Percentiles rank a stretch among this genome's conserved stretches.
phyloP scores from a whole-genome alignment of 2,797 vertebrate genomes.

The Periophthalmus magnuspinnatus region DNA sequence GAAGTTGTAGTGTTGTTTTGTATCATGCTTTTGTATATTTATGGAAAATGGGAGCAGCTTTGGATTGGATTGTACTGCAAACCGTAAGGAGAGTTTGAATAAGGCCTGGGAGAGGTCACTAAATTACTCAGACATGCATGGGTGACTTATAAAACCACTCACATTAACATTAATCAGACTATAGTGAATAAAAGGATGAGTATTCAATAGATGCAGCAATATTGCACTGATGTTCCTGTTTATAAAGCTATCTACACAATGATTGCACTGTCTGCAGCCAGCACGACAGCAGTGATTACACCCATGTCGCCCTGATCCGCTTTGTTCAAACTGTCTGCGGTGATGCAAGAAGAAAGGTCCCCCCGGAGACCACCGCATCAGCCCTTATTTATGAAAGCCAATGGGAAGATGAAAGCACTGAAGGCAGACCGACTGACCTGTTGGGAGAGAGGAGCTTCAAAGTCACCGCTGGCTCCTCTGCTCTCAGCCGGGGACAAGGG shows the following conservation, averaged over 20 bases:
- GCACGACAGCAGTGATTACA: slow-evolving; percentile 54
- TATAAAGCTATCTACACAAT: slow-evolving; percentile 2
- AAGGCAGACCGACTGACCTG: slow-evolving; percentile 59
- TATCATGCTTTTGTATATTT: too few relatives aligned
- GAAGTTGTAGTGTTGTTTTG: too few relatives aligned
- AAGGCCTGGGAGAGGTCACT: too few relatives aligned
- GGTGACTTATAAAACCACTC: too few relatives aligned
- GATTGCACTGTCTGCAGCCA: slow-evolving; percentile 26
- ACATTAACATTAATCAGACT: too few relatives aligned
- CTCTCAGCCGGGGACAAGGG: slow-evolving; percentile 66
- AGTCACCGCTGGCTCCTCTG: slow-evolving; percentile 66
- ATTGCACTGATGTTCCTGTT: slow-evolving; percentile 8
- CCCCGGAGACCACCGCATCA: slow-evolving; percentile 49
- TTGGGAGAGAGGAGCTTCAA: slow-evolving; percentile 66
- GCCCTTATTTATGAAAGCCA: slow-evolving; percentile 63
- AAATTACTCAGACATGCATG: too few relatives aligned
- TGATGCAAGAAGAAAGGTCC: slow-evolving; percentile 56
- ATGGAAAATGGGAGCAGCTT: too few relatives aligned
- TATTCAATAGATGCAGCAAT: slow-evolving; percentile 12
- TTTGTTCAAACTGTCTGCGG: slow-evolving; percentile 62
- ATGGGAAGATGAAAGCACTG: slow-evolving; percentile 70
- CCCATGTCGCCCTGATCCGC: slow-evolving; percentile 41
- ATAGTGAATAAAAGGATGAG: too few relatives aligned
- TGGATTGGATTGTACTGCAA: too few relatives aligned
- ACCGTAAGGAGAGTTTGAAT: too few relatives aligned